phyloP scores from a whole-genome alignment of 2,888 invertebrate species.

The Megaustenia siamemsis region DNA sequence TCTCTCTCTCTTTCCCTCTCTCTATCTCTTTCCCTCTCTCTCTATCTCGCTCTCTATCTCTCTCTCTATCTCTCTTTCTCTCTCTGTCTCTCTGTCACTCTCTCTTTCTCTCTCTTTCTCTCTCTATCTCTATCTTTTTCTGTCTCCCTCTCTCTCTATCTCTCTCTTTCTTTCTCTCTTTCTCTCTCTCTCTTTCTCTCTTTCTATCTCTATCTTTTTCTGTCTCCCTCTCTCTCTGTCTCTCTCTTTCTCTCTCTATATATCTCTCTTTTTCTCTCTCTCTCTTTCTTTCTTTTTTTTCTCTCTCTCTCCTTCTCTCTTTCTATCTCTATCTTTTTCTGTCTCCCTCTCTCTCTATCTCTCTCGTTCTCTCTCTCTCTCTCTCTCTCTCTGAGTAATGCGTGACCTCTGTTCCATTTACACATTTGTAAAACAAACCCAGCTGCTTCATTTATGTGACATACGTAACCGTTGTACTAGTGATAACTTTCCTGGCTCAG shows the following conservation, averaged over 20 bases:
- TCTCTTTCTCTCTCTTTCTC: slow-evolving; percentile 31
- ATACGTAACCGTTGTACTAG: too few relatives aligned
- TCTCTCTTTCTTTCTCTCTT: slow-evolving; percentile 6
- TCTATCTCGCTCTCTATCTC: not conserved
- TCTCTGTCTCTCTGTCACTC: slow-evolving; percentile 9
- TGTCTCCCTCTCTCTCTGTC: not conserved
- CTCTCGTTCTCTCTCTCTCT: too few relatives aligned
- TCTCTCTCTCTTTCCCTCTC: not conserved
- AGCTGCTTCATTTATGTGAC: too few relatives aligned
- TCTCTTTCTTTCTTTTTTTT: slow-evolving; percentile 1
- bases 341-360: too few relatives aligned
- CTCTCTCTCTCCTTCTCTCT: too few relatives aligned
- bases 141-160: slow-evolving; percentile 30
- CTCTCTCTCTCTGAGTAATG: too few relatives aligned
- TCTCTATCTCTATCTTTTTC: slow-evolving; percentile 31
- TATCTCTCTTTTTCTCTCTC: slow-evolving; percentile 29
- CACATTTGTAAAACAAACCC: too few relatives aligned
- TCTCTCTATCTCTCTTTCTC: not conserved
- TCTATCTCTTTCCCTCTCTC: not conserved
- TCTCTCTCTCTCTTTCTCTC: too few relatives aligned
- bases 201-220: too few relatives aligned
- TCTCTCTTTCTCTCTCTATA: slow-evolving; percentile 4
- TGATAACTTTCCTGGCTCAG: too few relatives aligned
- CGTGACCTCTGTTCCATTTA: too few relatives aligned
- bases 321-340: too few relatives aligned